These are phyloP conservation scores for Brachyptera risi DNA, from an alignment of 2,888 invertebrate genomes.

Conservation along the genomic window DNA sequence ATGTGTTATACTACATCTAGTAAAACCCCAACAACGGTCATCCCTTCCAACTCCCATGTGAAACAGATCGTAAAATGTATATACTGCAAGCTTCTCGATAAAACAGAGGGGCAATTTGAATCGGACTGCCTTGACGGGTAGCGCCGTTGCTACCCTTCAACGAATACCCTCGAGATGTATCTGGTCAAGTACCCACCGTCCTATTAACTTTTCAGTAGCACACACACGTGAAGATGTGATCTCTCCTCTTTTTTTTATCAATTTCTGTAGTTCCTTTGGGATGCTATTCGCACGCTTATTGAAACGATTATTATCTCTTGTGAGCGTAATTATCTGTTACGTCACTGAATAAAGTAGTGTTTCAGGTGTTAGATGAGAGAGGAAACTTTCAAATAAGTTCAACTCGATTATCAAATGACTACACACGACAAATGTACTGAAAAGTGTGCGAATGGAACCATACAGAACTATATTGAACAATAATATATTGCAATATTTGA, in stretches of 20 bases:
- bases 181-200: slow-evolving; percentile 8
- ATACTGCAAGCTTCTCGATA: slow-evolving; percentile 16
- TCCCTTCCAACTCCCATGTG: slow-evolving; percentile 8
- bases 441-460: no score
- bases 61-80: slow-evolving; percentile 13
- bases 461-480: no score
- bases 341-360: no score
- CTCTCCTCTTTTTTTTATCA: slow-evolving; percentile 12
- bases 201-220: slow-evolving; percentile 13
- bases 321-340: no score
- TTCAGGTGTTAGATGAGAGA: no score
- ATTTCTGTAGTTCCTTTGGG: slow-evolving; percentile 3
- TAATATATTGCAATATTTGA: no score
- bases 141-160: background rate
- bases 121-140: slow-evolving; percentile 13
- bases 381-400: no score
- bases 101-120: slow-evolving; percentile 18
- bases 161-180: slow-evolving; percentile 9
- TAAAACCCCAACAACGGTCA: slow-evolving; percentile 21
- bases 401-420: no score
- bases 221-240: background rate
- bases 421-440: no score
- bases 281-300: background rate
- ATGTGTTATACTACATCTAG: slow-evolving; percentile 14
- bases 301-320: background rate